Conservation (phyloP, 2,888 invertebrate genomes). For the Gymnocheta viridis region DNA sequence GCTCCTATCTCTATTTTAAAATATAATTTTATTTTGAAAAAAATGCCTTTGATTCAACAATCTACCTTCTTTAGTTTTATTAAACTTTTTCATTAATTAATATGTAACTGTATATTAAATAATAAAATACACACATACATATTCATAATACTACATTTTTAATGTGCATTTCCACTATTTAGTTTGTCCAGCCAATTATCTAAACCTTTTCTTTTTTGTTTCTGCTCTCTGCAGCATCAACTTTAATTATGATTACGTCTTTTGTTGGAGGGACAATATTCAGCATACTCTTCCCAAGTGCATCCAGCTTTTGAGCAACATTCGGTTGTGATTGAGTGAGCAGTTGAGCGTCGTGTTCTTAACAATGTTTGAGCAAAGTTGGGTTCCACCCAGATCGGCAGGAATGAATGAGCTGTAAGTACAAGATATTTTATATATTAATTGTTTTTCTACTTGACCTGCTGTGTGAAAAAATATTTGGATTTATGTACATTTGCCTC, state of each 20-base stretch:
- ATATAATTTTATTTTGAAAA: too few species aligned
- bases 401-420: slow-evolving; percentile 42
- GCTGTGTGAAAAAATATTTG: neutral
- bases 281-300: slow-evolving; percentile 86
- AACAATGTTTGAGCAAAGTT: slow-evolving; percentile 79
- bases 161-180: neutral
- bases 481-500: slow-evolving; percentile 61
- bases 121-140: neutral
- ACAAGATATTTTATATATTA: neutral
- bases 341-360: slow-evolving; percentile 76
- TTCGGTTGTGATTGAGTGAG: slow-evolving; percentile 84
- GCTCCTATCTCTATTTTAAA: too few species aligned
- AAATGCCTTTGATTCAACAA: too few species aligned
- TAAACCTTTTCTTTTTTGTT: neutral
- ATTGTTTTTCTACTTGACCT: neutral
- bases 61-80: too few species aligned
- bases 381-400: slow-evolving; percentile 80
- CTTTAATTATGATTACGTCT: slow-evolving; percentile 79
- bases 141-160: neutral
- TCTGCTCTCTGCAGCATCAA: neutral
- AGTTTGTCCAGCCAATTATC: neutral
- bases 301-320: slow-evolving; percentile 85
- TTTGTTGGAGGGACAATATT: slow-evolving; percentile 85
- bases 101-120: slow-evolving; percentile 13
- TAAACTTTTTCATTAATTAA: slow-evolving; percentile 9